phyloP scores from a whole-genome alignment of 2,113 vertebrate species.

The Gadus macrocephalus region DNA sequence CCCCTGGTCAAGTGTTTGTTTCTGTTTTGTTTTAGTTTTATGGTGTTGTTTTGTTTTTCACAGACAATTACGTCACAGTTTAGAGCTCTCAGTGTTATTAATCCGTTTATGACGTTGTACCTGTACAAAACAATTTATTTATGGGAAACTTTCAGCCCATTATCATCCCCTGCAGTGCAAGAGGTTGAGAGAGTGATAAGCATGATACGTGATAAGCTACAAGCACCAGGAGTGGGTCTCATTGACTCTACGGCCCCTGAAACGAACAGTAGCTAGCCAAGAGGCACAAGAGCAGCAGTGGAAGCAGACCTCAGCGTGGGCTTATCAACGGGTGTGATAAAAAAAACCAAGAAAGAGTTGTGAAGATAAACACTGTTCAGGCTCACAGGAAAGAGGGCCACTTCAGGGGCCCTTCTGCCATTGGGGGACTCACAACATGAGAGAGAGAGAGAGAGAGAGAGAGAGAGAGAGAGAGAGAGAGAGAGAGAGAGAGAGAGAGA shows the following conservation, averaged over 20 bases:
- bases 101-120: neutral
- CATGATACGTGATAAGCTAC: neutral
- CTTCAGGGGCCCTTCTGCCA: constrained; percentile 53
- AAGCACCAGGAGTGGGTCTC: no score
- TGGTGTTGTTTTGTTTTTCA: neutral
- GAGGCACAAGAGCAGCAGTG: constrained; percentile 11
- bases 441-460: no score
- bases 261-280: constrained; percentile 49
- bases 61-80: no score
- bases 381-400: constrained; percentile 49
- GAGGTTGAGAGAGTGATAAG: neutral
- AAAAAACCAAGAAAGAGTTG: no score
- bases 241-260: neutral
- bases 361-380: constrained; percentile 54
- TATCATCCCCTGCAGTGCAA: no score
- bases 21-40: no score
- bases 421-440: constrained; percentile 48
- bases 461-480: no score
- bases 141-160: no score
- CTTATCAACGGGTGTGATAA: constrained; percentile 56
- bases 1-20: no score
- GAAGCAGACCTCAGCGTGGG: constrained; percentile 60
- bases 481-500: no score
- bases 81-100: neutral
- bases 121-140: no score